A percentile compares a stretch with the other conserved stretches of the same genome.
Evolutionary conservation across 2,888 invertebrate species (phyloP).

Genomic region (Syrista parreyssii): DNA sequence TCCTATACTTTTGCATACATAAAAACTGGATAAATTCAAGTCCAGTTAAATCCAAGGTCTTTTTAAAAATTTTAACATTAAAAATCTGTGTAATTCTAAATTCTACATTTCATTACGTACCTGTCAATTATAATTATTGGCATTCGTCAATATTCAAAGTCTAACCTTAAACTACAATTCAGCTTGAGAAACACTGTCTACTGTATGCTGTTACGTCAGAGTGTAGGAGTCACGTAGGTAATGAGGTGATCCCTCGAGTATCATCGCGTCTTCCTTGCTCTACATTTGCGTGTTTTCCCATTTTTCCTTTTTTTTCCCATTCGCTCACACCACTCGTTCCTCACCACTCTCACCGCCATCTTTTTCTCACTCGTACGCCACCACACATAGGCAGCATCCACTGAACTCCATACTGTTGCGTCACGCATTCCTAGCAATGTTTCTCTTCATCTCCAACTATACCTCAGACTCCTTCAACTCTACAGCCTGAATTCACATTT

Average conservation of each 20-base stretch:
- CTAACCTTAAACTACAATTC: neutral
- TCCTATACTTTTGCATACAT: too few species aligned
- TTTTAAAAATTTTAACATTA: neutral
- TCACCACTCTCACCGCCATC: neutral
- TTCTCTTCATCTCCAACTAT: neutral
- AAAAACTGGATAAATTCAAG: too few species aligned
- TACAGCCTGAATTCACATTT: neutral
- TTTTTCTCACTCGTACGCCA: neutral
- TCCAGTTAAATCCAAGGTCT: neutral
- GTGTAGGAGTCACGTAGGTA: constrained; percentile 43
- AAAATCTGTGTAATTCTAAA: neutral
- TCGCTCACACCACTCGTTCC: neutral
- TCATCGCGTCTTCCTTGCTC: constrained; percentile 26
- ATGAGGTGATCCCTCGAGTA: constrained; percentile 43
- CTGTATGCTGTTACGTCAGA: constrained; percentile 34
- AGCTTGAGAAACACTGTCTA: constrained; percentile 33
- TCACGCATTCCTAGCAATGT: neutral
- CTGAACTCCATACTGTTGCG: neutral
- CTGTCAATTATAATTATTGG: too few species aligned
- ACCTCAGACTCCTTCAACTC: neutral
- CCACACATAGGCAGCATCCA: neutral
- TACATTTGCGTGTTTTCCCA: constrained; percentile 1
- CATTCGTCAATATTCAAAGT: neutral
- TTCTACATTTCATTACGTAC: neutral
- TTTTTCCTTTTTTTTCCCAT: neutral